phyloP scores from a whole-genome alignment of 1,140 invertebrate species.

The Zeugodacus cucurbitae region DNA sequence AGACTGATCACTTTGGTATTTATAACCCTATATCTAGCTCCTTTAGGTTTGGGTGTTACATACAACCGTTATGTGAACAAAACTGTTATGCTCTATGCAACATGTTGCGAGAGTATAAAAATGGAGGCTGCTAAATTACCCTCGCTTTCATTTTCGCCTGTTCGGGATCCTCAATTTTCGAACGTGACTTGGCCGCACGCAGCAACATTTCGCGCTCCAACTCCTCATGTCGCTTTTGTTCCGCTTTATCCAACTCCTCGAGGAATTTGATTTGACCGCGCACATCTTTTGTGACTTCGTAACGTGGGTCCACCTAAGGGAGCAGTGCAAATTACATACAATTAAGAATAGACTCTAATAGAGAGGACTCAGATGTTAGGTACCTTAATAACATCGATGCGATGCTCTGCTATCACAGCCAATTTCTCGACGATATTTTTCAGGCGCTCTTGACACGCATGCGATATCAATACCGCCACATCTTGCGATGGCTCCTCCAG shows the following conservation, averaged over 20 bases:
- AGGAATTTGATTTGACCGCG: constrained; percentile 94
- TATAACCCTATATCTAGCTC: no score
- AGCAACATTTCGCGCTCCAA: constrained; percentile 92
- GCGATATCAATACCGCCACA: constrained; percentile 90
- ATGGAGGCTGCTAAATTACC: constrained; percentile 67
- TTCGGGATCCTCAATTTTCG: constrained; percentile 97
- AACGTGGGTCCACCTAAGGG: constrained; percentile 85
- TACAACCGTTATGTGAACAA: no score
- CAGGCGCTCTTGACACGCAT: constrained; percentile 94
- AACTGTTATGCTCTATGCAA: no score
- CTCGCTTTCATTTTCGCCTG: constrained; percentile 97
- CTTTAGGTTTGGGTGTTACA: no score
- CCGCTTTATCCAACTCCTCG: constrained; percentile 93
- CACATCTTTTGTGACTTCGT: constrained; percentile 92
- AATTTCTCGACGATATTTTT: constrained; percentile 94
- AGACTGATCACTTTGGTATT: no score
- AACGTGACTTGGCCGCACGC: constrained; percentile 92
- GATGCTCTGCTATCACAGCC: constrained; percentile 93
- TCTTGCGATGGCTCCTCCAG: constrained; percentile 89
- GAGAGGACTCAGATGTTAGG: background rate
- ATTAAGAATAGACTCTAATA: background rate
- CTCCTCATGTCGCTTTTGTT: constrained; percentile 94
- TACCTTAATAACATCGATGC: constrained; percentile 90
- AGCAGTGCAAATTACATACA: constrained; percentile 29
- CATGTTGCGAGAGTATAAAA: no score